Percentiles rank a stretch among this genome's conserved stretches.
Evolutionary conservation across 2,888 invertebrate genomes (phyloP).

Genomic region (Lasioglossum calceatum): DNA sequence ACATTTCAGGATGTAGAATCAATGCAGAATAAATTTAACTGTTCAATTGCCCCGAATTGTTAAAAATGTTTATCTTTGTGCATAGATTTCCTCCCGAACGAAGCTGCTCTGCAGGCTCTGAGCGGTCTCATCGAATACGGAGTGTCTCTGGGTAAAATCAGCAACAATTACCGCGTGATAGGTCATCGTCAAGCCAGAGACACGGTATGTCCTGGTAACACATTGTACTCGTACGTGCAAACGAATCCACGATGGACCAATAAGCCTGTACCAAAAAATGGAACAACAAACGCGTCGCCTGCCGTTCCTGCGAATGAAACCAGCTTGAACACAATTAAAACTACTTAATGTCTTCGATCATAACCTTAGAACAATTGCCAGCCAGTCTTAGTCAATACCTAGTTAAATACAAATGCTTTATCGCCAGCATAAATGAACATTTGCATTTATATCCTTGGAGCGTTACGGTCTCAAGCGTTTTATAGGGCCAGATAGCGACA

Average conservation of each 20-base stretch:
- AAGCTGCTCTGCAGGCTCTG: constrained; percentile 76
- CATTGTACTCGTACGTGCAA: constrained; percentile 80
- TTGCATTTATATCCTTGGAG: neutral
- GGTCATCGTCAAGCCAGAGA: constrained; percentile 82
- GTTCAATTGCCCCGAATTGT: neutral
- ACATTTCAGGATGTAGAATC: neutral
- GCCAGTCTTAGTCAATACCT: neutral
- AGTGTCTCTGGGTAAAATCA: constrained; percentile 77
- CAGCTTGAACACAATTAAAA: neutral
- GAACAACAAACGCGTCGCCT: neutral
- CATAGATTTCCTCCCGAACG: constrained; percentile 80
- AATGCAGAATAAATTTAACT: neutral
- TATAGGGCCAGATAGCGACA: neutral
- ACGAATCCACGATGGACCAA: constrained; percentile 79
- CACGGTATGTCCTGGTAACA: constrained; percentile 83
- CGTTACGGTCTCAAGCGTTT: neutral
- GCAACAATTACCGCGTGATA: constrained; percentile 76
- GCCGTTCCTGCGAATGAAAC: neutral
- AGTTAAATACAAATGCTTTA: neutral
- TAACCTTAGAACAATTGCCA: neutral
- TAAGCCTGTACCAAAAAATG: constrained; percentile 59
- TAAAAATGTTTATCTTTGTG: constrained; percentile 19
- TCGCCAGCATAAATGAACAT: neutral
- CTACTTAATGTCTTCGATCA: neutral
- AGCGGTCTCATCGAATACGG: constrained; percentile 80